Evolutionary conservation across 1,140 invertebrate genomes (phyloP).

Genomic region (Caerostris extrusa): DNA sequence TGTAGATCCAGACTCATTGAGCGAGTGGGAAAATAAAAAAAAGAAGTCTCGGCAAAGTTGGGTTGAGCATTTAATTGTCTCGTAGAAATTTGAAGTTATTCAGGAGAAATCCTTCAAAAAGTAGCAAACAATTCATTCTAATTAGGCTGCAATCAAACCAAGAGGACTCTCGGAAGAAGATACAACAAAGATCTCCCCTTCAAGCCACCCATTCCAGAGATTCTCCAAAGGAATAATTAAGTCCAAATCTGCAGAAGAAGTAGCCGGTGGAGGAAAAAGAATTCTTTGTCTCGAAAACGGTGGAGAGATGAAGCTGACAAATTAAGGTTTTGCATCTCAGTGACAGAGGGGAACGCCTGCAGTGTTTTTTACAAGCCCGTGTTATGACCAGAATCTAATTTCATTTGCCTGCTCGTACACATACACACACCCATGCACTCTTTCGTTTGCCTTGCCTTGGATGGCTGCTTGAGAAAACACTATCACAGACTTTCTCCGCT

Average conservation of each 20-base stretch:
- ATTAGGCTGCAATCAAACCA: slow-evolving; percentile 56
- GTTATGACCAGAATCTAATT: slow-evolving; percentile 77
- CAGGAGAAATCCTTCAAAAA: slow-evolving; percentile 26
- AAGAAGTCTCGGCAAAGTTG: not conserved
- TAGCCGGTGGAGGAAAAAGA: slow-evolving; percentile 57
- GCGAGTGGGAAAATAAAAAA: not conserved
- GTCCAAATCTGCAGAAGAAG: slow-evolving; percentile 71
- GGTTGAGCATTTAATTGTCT: slow-evolving; percentile 52
- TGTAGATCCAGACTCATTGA: not conserved
- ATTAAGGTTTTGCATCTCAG: slow-evolving; percentile 77
- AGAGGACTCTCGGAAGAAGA: slow-evolving; percentile 41
- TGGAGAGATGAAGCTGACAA: slow-evolving; percentile 71
- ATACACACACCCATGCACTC: slow-evolving; percentile 47
- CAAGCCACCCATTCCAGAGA: slow-evolving; percentile 14
- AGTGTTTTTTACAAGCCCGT: slow-evolving; percentile 77
- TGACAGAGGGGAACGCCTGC: slow-evolving; percentile 76
- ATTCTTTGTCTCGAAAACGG: slow-evolving; percentile 55
- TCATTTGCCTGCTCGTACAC: slow-evolving; percentile 71
- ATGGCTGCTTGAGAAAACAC: slow-evolving; percentile 76
- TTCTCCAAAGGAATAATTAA: slow-evolving; percentile 73
- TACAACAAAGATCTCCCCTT: slow-evolving; percentile 59
- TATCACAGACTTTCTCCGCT: slow-evolving; percentile 68
- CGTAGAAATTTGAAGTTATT: slow-evolving; percentile 45
- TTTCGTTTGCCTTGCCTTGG: slow-evolving; percentile 68
- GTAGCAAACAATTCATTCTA: slow-evolving; percentile 66